phyloP scores from a whole-genome alignment of 2,797 vertebrate genomes.

The Dermochelys coriacea region DNA sequence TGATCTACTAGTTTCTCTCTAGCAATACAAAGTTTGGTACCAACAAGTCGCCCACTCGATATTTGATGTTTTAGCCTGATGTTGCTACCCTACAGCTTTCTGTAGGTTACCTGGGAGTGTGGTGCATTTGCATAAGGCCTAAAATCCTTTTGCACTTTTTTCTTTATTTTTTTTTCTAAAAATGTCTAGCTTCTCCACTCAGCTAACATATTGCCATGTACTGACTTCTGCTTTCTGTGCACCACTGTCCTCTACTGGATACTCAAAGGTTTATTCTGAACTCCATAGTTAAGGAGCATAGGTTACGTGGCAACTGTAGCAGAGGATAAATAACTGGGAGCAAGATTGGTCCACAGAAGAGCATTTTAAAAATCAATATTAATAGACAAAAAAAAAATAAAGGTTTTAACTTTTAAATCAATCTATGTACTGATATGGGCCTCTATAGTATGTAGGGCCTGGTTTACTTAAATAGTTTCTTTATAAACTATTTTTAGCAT shows the following conservation, averaged over 20 bases:
- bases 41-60: not conserved
- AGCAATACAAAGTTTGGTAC: conserved; percentile 12
- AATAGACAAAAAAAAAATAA: not conserved
- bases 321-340: not conserved
- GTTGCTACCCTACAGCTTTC: not conserved
- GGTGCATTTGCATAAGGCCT: rapidly evolving
- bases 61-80: not conserved
- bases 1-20: conserved; percentile 17
- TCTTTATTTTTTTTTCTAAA: not conserved
- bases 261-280: no score
- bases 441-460: no score
- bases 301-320: rapidly evolving
- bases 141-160: not conserved
- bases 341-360: not conserved
- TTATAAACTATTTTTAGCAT: no score
- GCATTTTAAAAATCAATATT: not conserved
- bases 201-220: not conserved
- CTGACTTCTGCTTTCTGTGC: not conserved
- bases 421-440: no score
- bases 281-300: no score
- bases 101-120: rapidly evolving
- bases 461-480: not conserved
- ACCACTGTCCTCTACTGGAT: rapidly evolving
- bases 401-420: not conserved
- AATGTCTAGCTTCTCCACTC: not conserved